Conservation (phyloP, 2,888 invertebrate genomes). For the Chymomyza amoena region DNA sequence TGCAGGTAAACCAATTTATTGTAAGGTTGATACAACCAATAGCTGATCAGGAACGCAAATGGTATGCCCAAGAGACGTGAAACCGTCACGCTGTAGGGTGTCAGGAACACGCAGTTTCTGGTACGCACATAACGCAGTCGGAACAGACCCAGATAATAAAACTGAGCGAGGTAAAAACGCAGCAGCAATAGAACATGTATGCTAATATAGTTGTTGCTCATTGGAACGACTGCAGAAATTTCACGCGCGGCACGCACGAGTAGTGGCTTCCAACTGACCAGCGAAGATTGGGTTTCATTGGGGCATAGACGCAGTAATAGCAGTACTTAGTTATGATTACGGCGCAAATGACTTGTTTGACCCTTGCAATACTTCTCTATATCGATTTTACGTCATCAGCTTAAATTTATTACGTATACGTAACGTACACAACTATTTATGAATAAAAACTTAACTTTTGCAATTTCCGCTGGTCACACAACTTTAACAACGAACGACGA, state of each 20-base stretch:
- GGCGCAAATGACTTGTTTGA: neutral
- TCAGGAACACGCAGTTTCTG: constrained; percentile 27
- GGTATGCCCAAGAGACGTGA: constrained; percentile 40
- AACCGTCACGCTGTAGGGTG: constrained; percentile 40
- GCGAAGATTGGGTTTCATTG: neutral
- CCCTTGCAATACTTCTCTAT: no score
- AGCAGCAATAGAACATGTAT: constrained; percentile 42
- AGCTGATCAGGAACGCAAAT: constrained; percentile 28
- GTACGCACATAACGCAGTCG: constrained; percentile 34
- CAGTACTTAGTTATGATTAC: neutral
- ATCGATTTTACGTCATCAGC: neutral
- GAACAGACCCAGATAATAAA: constrained; percentile 43
- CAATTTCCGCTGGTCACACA: neutral
- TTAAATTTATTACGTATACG: neutral
- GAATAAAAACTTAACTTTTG: neutral
- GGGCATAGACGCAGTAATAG: neutral
- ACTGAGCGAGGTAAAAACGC: constrained; percentile 48
- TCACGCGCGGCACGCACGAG: constrained; percentile 19
- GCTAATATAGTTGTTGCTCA: constrained; percentile 45
- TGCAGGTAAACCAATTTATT: constrained; percentile 40
- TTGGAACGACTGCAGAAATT: constrained; percentile 33
- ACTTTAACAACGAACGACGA: neutral
- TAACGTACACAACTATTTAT: neutral
- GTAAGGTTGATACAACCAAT: constrained; percentile 29
- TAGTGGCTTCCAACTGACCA: neutral